Percentiles rank a stretch among this genome's conserved stretches.
Evolutionary conservation across 2,113 vertebrate species (phyloP).

Genomic region (Rhinoderma darwinii): DNA sequence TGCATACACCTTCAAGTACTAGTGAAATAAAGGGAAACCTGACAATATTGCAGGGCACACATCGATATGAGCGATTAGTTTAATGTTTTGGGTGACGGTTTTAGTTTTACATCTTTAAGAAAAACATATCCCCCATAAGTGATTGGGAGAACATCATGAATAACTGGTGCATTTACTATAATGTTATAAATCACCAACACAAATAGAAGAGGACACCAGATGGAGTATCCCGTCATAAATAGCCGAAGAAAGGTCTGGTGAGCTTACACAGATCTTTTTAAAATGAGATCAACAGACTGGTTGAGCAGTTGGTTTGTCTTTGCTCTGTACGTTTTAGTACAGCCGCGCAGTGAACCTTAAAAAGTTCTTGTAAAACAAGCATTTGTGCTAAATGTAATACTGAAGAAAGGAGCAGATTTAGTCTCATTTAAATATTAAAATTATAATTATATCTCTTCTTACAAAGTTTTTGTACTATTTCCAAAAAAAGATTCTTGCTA

Average conservation of each 20-base stretch:
- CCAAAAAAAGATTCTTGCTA: not conserved
- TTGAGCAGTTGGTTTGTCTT: constrained; percentile 1
- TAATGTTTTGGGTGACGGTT: too few relatives aligned
- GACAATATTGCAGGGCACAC: too few relatives aligned
- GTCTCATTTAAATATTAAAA: constrained; percentile 35
- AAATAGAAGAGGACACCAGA: not conserved
- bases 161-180: not conserved
- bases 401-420: not conserved
- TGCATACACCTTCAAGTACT: too few relatives aligned
- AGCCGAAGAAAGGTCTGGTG: not conserved
- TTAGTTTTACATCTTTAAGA: too few relatives aligned
- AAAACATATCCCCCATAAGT: too few relatives aligned
- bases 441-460: constrained; percentile 19
- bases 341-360: not conserved
- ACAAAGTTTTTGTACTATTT: not conserved
- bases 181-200: not conserved
- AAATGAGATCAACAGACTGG: not conserved
- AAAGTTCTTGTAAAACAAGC: constrained; percentile 9
- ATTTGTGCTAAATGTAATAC: constrained; percentile 18
- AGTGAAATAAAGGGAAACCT: too few relatives aligned
- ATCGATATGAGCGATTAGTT: too few relatives aligned
- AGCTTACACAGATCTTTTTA: not conserved
- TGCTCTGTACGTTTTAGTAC: not conserved
- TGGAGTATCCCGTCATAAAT: not conserved
- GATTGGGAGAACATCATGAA: too few relatives aligned